Conservation (phyloP, 1,140 invertebrate species). For the Cyclargus thomasi region DNA sequence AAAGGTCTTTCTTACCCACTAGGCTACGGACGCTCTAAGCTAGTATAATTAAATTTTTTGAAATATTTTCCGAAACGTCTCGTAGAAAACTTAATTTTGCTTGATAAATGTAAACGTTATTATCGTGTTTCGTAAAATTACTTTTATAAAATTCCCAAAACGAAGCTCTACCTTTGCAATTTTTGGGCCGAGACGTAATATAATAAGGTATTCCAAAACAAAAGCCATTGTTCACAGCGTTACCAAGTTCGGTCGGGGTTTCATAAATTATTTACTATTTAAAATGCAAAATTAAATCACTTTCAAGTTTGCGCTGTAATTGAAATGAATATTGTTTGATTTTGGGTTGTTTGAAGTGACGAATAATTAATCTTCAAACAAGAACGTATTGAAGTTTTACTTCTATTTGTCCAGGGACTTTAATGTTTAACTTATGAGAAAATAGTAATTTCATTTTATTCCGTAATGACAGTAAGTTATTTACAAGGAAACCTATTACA, state of each 20-base stretch:
- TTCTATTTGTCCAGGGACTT: too few relatives aligned
- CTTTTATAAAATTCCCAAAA: neutral
- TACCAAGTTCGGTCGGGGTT: neutral
- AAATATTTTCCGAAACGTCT: neutral
- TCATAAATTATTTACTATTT: constrained; percentile 1
- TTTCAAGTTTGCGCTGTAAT: neutral
- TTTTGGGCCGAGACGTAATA: neutral
- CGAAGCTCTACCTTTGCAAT: neutral
- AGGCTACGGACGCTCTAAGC: too few relatives aligned
- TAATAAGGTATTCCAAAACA: constrained; percentile 3
- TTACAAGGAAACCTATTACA: too few relatives aligned
- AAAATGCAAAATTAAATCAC: constrained; percentile 1
- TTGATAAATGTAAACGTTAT: neutral
- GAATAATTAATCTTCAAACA: neutral
- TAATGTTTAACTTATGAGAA: too few relatives aligned
- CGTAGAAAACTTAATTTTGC: neutral
- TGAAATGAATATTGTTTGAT: neutral
- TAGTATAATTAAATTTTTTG: too few relatives aligned
- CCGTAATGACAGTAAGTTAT: too few relatives aligned
- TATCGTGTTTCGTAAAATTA: constrained; percentile 2
- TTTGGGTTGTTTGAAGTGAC: neutral
- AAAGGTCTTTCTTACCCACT: too few relatives aligned
- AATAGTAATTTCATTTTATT: too few relatives aligned
- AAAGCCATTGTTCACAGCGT: neutral
- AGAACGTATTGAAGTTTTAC: too few relatives aligned